These are phyloP conservation scores for Naso thynnoides DNA, from an alignment of 2,797 vertebrate genomes.

Conservation along the genomic window DNA sequence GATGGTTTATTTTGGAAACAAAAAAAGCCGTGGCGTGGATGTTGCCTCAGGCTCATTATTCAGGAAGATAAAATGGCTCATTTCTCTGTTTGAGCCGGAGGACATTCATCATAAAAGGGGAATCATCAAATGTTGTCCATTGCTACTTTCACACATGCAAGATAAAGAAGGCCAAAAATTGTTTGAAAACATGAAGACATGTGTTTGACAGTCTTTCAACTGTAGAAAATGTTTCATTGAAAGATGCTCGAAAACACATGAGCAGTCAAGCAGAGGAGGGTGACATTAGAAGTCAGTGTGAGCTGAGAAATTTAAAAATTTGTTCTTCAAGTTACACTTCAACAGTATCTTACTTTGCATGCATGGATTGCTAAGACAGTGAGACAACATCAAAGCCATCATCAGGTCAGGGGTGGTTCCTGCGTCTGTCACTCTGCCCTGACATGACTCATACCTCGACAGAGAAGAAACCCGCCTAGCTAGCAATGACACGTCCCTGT, in stretches of 20 bases:
- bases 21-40: background rate
- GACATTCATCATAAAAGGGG: background rate
- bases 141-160: background rate
- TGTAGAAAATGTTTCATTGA: background rate
- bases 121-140: background rate
- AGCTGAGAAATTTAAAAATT: background rate
- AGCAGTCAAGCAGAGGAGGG: background rate
- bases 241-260: background rate
- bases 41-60: background rate
- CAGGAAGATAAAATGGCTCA: background rate
- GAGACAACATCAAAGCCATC: background rate
- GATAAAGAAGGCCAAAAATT: background rate
- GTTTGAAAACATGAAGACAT: background rate
- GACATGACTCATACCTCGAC: constrained; percentile 12
- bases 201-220: constrained; percentile 3
- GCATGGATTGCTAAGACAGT: background rate
- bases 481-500: constrained; percentile 1
- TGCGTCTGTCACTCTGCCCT: constrained; percentile 6
- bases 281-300: background rate
- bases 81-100: background rate
- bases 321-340: background rate
- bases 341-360: background rate
- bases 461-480: constrained; percentile 18
- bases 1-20: no score
- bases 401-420: constrained; percentile 3